Evolutionary conservation across 2,113 vertebrate genomes (phyloP), one percentile per base, ranked within the genome.

Genomic region (Chaetodon auriga): DNA sequence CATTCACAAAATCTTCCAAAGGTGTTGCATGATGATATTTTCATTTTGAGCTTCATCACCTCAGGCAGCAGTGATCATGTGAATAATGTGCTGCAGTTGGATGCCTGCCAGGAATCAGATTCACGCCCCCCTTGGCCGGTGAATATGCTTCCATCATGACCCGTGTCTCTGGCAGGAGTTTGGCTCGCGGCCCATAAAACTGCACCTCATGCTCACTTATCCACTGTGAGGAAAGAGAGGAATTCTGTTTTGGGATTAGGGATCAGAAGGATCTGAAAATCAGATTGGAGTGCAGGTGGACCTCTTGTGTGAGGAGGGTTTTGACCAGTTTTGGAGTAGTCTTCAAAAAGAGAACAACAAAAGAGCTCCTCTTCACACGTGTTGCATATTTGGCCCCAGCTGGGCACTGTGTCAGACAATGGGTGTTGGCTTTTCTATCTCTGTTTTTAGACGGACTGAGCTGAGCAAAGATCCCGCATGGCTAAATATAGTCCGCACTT

Each of bases 171-270:
- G 51, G 76, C 81, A 83, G 87, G 75, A 86, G 76, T 76, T 90
- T 92, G 91, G 90, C 89, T 75, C 74, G 14, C 3, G 6, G 86
- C 89, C 90, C 74, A 51, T 85, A 79, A 88, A 92, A 91, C 72
- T 77, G 84, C 82, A 89, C 85, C 80, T 93, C 84, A 89, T 5
- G 48, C 85, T 90, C 80, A 83, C 85, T 93, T 93, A 92, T 87
- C 72, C 73, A 78, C 70, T 55, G 82, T 38, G 71, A 89, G 84
- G 86, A 92, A 87, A 89, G 86, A 90, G 80, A 87, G 86, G 84
- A 92, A 93, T 95, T 88, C 86, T 78, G 78, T 83, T 25, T 86
- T 38, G 68, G 90, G 92, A 91, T 93, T 90, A 91, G 66, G 85
- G 82, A 88, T 90, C 87, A 89, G 83, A 90, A 60, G 80, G 85